A percentile compares a stretch with the other conserved stretches of the same genome.
Conservation (phyloP, 1,140 invertebrate species). For the Teleopsis dalmanni region DNA sequence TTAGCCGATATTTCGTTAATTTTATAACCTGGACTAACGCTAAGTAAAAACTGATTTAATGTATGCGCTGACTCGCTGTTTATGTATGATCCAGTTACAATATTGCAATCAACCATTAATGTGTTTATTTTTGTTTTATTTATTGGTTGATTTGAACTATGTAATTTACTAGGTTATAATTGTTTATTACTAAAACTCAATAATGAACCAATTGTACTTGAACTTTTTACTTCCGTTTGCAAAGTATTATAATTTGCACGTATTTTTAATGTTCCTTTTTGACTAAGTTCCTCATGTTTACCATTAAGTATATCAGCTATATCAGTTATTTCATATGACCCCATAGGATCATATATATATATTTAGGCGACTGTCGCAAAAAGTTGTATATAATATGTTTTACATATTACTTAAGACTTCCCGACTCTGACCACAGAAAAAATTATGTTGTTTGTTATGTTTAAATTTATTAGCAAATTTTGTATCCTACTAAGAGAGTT, state of each 20-base stretch:
- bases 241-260: constrained; percentile 8
- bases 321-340: not conserved
- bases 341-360: too few species aligned
- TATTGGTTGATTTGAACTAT: constrained; percentile 16
- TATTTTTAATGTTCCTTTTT: too few species aligned
- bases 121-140: constrained; percentile 23
- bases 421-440: too few species aligned
- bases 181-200: constrained; percentile 15
- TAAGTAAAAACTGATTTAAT: too few species aligned
- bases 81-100: constrained; percentile 23
- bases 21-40: constrained; percentile 24
- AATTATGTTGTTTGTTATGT: too few species aligned
- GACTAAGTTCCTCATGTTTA: not conserved
- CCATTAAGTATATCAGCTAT: not conserved
- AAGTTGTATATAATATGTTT: too few species aligned
- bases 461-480: too few species aligned
- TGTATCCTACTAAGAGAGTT: too few species aligned
- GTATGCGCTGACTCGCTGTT: constrained; percentile 25
- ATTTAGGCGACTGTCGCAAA: too few species aligned
- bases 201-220: constrained; percentile 13
- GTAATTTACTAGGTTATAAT: constrained; percentile 11
- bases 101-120: constrained; percentile 21
- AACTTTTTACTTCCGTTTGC: not conserved
- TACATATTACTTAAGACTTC: too few species aligned
- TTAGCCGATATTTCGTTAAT: constrained; percentile 25